Evolutionary conservation across 2,113 vertebrate species (phyloP).

Genomic region (Pelodiscus sinensis): DNA sequence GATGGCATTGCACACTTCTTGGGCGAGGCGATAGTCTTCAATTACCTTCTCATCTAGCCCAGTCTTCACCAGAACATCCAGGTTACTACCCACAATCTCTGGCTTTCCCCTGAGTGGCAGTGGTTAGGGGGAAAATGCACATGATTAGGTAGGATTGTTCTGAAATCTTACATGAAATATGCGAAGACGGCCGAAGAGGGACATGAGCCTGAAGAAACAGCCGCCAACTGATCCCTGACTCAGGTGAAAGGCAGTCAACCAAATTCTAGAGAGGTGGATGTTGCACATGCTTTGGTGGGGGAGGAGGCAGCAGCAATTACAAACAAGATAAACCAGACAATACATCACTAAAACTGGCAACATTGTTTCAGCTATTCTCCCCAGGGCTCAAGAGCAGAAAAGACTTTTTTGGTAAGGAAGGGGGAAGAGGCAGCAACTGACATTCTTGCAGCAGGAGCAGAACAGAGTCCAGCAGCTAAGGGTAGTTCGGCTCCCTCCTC

Average conservation of each 20-base stretch:
- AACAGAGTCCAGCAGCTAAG: slow-evolving; percentile 3
- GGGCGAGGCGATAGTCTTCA: slow-evolving; percentile 89
- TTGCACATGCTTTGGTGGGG: neutral
- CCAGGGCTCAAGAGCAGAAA: neutral
- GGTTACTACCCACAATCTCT: slow-evolving; percentile 93
- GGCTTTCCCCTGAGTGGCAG: slow-evolving; percentile 84
- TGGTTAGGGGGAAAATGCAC: neutral
- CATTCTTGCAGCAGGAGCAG: neutral
- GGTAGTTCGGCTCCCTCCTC: neutral
- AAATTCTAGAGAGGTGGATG: neutral
- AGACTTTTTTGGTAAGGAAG: neutral
- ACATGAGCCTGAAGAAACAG: neutral
- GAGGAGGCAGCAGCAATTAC: neutral
- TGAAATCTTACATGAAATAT: neutral
- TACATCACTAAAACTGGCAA: neutral
- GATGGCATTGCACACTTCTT: slow-evolving; percentile 87
- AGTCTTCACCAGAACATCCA: slow-evolving; percentile 88
- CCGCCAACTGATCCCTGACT: neutral
- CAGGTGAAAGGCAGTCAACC: neutral
- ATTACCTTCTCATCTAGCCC: slow-evolving; percentile 86
- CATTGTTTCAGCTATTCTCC: neutral
- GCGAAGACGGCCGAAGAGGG: neutral
- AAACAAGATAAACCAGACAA: neutral
- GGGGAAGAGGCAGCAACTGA: neutral
- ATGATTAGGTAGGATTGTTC: neutral